Base-by-base conservation (phyloP, 1,140 invertebrate species). In the Eueides isabella region DNA sequence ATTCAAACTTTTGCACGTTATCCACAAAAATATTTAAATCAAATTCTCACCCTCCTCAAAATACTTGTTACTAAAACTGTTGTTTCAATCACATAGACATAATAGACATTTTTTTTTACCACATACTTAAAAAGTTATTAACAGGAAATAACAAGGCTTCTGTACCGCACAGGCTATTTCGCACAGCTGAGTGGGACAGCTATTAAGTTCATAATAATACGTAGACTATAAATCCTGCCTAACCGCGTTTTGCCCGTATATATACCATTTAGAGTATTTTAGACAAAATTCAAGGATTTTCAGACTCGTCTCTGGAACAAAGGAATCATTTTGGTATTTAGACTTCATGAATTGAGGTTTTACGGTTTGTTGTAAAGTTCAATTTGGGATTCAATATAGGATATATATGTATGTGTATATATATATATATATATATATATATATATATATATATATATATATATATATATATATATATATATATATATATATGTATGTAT, bases 131-230 rank as follows among this genome's bases (percentile, higher is more conserved):
- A 44, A 44, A n/a, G 41, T 19, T 2, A 16, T 19, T 44, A 44
- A 44, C n/a, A 19, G n/a, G 41, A 44, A 19, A 44, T 44, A 19
- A 11, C 26, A 6, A n/a, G 7, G 28, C 28, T 62, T n/a, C 1
- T 5, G 61, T 30, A 29, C 16, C 11, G 23, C 16, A 62, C 30
- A 29, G 9, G 11, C 28, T 16, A 30, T 29, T 14, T 28, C 19
- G 2, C 44, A 26, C 5, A 55, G 7, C 26, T 62, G 28, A 29
- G 29, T 31, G 19, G 6, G 67, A 31, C 44, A 30, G 64, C 64
- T 67, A 67, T 67, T 72, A 72, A 67, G 30, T 72, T 64, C 31
- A 67, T 62, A 67, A 61, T 44, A 71, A 67, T 28, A 55, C 30
- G 67, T 26, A 23, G 48, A 4, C 61, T 48, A 16, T 61, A 67